These are phyloP conservation scores for Silurus meridionalis DNA, from an alignment of 2,113 vertebrate genomes.

Conservation along the genomic window DNA sequence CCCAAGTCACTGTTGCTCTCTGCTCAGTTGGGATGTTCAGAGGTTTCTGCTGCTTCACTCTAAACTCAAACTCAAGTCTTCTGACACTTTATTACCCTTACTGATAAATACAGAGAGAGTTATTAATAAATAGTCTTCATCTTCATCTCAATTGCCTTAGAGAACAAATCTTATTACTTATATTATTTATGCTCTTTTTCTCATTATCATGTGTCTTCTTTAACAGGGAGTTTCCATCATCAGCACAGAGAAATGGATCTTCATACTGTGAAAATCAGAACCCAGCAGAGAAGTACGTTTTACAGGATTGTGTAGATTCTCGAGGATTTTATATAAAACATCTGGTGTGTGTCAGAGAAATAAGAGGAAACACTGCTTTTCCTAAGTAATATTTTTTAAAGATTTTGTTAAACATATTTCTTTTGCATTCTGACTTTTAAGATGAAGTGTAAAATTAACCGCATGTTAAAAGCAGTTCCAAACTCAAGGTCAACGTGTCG, in stretches of 20 bases:
- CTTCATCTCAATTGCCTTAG: too few species aligned
- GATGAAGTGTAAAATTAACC: too few species aligned
- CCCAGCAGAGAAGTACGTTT: conserved; percentile 46
- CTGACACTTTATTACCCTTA: neutral
- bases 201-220: neutral
- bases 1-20: conserved; percentile 86
- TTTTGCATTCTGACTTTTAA: too few species aligned
- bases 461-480: too few species aligned
- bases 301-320: too few species aligned
- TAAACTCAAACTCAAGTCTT: neutral
- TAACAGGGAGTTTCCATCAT: conserved; percentile 52
- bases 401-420: too few species aligned
- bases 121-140: neutral
- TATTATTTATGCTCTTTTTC: neutral
- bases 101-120: neutral
- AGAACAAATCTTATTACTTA: too few species aligned
- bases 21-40: conserved; percentile 72
- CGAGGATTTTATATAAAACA: too few species aligned
- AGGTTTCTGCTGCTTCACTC: conserved; percentile 63
- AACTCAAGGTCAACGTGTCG: too few species aligned
- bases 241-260: conserved; percentile 55
- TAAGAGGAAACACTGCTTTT: too few species aligned
- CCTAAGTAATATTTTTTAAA: too few species aligned
- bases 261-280: conserved; percentile 55
- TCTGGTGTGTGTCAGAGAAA: too few species aligned